Conservation (phyloP, 2,888 invertebrate species). For the Cephonodes hylas region DNA sequence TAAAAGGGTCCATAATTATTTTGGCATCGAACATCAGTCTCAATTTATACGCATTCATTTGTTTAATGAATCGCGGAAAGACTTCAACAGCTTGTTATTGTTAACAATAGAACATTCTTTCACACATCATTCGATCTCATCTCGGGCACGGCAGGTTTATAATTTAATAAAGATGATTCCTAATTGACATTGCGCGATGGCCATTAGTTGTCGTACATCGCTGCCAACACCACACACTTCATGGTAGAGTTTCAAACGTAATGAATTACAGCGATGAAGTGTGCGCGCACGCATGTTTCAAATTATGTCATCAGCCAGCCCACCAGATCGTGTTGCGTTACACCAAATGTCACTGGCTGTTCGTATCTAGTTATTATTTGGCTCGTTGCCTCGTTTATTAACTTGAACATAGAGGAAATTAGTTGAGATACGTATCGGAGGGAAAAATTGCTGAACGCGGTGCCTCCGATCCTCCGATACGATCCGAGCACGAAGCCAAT, state of each 20-base stretch:
- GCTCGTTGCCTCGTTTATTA: slow-evolving; percentile 67
- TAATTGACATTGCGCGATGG: slow-evolving; percentile 10
- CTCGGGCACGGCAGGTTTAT: slow-evolving; percentile 2
- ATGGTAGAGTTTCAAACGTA: slow-evolving; percentile 43
- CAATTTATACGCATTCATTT: background rate
- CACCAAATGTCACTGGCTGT: slow-evolving; percentile 60
- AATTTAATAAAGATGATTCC: slow-evolving; percentile 5
- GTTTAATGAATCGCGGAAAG: background rate
- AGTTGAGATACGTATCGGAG: slow-evolving; percentile 22
- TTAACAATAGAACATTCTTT: background rate
- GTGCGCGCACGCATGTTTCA: slow-evolving; percentile 55
- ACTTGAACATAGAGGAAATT: slow-evolving; percentile 47
- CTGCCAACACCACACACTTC: slow-evolving; percentile 16
- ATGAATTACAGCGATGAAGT: slow-evolving; percentile 57
- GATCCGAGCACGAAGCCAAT: slow-evolving; percentile 47
- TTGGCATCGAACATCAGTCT: background rate
- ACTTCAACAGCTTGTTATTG: background rate
- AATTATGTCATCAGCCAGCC: slow-evolving; percentile 67
- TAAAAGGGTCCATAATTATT: background rate
- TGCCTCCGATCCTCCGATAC: slow-evolving; percentile 50
- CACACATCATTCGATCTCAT: background rate
- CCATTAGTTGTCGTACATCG: background rate
- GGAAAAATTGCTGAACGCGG: slow-evolving; percentile 11
- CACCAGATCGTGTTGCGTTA: slow-evolving; percentile 59
- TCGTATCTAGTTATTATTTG: slow-evolving; percentile 64